Conservation (phyloP, 2,888 invertebrate species). For the Drosophila sordidula region DNA sequence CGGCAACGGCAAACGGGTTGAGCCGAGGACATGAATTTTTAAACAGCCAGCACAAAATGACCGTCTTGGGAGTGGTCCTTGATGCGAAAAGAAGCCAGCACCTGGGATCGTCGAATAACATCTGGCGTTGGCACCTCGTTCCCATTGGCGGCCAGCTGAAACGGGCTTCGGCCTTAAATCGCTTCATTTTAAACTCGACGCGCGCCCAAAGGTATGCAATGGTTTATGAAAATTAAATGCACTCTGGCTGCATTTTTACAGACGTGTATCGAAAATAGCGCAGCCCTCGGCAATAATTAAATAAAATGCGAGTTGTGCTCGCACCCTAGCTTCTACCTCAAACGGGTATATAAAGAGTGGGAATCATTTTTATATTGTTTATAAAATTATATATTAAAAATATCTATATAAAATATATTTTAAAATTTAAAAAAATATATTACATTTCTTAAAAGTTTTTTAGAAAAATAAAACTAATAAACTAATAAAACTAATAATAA, state of each 20-base stretch:
- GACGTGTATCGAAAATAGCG: constrained; percentile 31
- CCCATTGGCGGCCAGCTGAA: neutral
- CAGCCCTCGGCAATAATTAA: constrained; percentile 70
- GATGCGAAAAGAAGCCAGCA: constrained; percentile 18
- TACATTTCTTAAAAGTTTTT: no score
- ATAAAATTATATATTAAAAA: no score
- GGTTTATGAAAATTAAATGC: constrained; percentile 53
- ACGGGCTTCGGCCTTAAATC: constrained; percentile 19
- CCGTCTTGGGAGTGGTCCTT: constrained; percentile 57
- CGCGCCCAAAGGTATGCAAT: constrained; percentile 34
- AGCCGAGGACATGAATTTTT: constrained; percentile 55
- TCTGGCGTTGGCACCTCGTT: constrained; percentile 39
- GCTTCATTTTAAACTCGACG: constrained; percentile 18
- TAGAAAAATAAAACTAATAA: no score
- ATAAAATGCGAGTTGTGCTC: constrained; percentile 59
- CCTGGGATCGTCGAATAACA: constrained; percentile 34
- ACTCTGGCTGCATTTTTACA: constrained; percentile 43
- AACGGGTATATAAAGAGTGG: no score
- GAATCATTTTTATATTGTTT: no score
- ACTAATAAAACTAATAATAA: no score
- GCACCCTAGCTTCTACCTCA: constrained; percentile 1
- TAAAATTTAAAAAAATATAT: no score
- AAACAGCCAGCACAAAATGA: constrained; percentile 51
- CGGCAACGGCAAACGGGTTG: constrained; percentile 42
- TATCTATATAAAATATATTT: no score